phyloP scores from a whole-genome alignment of 2,888 invertebrate species.

The Diachrysia chrysitis region DNA sequence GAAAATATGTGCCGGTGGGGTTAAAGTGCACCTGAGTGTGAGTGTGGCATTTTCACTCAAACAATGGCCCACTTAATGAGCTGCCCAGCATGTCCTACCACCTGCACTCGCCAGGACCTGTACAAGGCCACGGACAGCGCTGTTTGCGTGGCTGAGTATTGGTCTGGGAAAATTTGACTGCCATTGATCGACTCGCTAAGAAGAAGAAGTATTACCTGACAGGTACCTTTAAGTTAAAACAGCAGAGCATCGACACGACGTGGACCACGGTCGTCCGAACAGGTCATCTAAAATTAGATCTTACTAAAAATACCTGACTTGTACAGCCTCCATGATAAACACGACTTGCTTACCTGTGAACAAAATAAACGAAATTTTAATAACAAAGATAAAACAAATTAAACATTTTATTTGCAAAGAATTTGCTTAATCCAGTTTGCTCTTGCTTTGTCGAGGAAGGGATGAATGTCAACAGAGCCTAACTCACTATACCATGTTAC shows the following conservation, averaged over 20 bases:
- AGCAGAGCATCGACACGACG: constrained; percentile 10
- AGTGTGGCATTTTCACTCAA: no score
- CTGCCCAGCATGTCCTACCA: no score
- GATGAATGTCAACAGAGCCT: background rate
- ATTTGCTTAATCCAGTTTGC: background rate
- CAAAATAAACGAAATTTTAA: constrained; percentile 25
- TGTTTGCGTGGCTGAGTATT: no score
- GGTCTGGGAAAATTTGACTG: no score
- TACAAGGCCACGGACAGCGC: no score
- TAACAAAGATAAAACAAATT: background rate
- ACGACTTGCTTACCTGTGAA: constrained; percentile 51
- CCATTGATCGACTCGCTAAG: no score
- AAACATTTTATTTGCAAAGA: background rate
- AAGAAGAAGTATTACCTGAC: no score
- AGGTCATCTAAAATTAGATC: constrained; percentile 13
- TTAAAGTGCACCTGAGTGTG: no score
- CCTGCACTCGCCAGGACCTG: no score
- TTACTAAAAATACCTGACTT: constrained; percentile 12
- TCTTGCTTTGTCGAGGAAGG: background rate
- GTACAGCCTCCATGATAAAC: background rate
- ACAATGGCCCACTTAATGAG: no score
- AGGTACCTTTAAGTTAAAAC: background rate
- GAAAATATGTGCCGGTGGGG: no score
- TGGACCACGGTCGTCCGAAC: background rate
- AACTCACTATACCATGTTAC: no score